Base-by-base conservation (phyloP, 2,888 invertebrate species). In the Acrobasis repandana region DNA sequence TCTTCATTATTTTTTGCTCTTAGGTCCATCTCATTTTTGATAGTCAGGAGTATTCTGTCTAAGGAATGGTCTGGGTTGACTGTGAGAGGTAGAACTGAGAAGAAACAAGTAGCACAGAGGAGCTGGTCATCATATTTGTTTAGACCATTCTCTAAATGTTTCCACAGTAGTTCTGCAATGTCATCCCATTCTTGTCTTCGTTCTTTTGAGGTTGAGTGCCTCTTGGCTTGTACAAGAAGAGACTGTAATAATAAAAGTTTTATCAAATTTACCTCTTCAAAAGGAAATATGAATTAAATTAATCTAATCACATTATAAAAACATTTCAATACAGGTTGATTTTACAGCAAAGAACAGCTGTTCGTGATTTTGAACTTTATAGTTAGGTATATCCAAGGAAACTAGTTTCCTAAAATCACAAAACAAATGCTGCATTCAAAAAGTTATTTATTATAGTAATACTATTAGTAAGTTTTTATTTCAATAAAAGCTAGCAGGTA, bases 31-130 rank as follows among this genome's bases (percentile, higher is more conserved):
- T 82, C 82, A 61, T 69, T 48, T 18, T 76, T 65, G 57, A 88
- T 66, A 28, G 77, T 69, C 49, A 72, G 60, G 20, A 73, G 61
- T 49, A 88, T 64, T 66, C 80, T 66, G 5, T 67, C 63, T n/a
- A 87, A 64, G 69, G 86, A 83, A 1, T 64, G 38, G 49, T 80
- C 71, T 63, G 81, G 74, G 47, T 79, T 74, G 47, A 79, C 68
- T 38, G 79, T 72, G 52, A 77, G 61, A 47, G 69, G 61, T 10
- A 91, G 66, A 11, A 85, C 70, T 50, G 87, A 79, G 66, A 82
- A 90, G 64, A 90, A 88, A 69, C 88, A 87, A 65, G 86, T 90
- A 16, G 86, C 80, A 67, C 89, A 88, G 2, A 93, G 71, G 57
- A 90, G 68, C 68, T 93, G 92, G 65, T 87, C 85, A 70, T 93